Base-by-base conservation (phyloP, 2,888 invertebrate species). In the Drosophila kokeensis region DNA sequence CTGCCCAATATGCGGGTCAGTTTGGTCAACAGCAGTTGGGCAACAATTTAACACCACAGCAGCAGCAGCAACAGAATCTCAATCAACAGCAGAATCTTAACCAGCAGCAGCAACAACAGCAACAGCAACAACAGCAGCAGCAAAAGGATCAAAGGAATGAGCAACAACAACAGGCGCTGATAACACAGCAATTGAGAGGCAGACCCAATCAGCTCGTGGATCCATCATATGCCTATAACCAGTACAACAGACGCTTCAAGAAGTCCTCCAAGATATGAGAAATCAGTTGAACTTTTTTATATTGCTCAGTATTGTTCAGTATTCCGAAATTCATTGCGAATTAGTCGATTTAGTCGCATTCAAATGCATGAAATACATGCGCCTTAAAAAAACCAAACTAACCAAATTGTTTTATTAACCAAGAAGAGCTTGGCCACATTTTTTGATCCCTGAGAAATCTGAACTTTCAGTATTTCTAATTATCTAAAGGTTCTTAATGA, bases 161-260 rank as follows among this genome's bases (percentile, higher is more conserved):
- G n/a, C 88, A 90, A 50, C 85, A 91, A 32, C 88, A 90, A 45
- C 85, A 91, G 65, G 89, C 87, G 21, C 63, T 92, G 49, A 77
- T 89, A 8, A 93, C 93, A 11, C 93, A 93, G 64, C 92, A 92
- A 32, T 63, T 93, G 50, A 82, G 92, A 49, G 91, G 92, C 42
- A 90, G 93, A 21, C 89, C 93, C 13, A 93, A 91, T 68, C 93
- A 93, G 64, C 73, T 93, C 59, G 89, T 92, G 2, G 92, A 89
- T 78, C 90, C 92, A 6, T 93, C 92, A 5, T 93, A 84, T 74
- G 92, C 87, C 18, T 93, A 92, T 54, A 92, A 91, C 72, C 93
- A 93, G 65, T 93, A 92, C 62, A 90, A 92, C 66, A 90, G 93
- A 3, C 92, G 93, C 38, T 93, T 87, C 60, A 93, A 93, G 77